A percentile compares a stretch with the other conserved stretches of the same genome.
Conservation (phyloP, 2,888 invertebrate genomes). For the Macrophya annulata region DNA sequence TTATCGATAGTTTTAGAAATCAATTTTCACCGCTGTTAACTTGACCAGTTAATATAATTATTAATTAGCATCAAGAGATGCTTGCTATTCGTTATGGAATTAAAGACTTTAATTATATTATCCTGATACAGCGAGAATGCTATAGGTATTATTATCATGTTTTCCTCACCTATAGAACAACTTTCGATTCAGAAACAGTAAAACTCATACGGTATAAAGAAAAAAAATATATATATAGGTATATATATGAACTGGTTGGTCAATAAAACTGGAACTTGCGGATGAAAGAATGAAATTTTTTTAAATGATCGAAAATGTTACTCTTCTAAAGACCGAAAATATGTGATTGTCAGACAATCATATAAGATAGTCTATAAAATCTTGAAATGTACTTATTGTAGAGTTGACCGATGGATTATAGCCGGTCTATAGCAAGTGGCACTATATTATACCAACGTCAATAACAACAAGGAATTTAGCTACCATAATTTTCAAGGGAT, state of each 20-base stretch:
- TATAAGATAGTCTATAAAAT: not conserved
- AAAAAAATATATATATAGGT: too few relatives aligned
- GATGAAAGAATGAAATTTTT: not conserved
- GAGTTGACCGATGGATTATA: not conserved
- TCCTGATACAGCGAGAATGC: not conserved
- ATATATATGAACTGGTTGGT: too few relatives aligned
- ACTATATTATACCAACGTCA: constrained; percentile 18
- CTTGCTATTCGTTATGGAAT: constrained; percentile 1
- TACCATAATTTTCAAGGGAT: constrained; percentile 7
- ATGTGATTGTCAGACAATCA: not conserved
- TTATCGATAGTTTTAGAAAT: constrained; percentile 46
- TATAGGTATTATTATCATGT: not conserved
- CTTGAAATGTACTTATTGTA: not conserved
- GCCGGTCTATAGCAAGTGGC: constrained; percentile 10
- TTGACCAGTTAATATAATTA: constrained; percentile 33
- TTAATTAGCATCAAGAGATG: constrained; percentile 20
- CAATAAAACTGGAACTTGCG: not conserved
- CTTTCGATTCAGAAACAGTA: constrained; percentile 1
- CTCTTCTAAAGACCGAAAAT: not conserved
- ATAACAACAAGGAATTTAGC: constrained; percentile 30
- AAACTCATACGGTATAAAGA: too few relatives aligned
- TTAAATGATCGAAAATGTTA: not conserved
- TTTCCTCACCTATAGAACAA: not conserved
- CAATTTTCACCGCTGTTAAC: constrained; percentile 49
- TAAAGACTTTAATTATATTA: not conserved